Conservation (phyloP, 2,888 invertebrate genomes). For the Notocelia uddmanniana region DNA sequence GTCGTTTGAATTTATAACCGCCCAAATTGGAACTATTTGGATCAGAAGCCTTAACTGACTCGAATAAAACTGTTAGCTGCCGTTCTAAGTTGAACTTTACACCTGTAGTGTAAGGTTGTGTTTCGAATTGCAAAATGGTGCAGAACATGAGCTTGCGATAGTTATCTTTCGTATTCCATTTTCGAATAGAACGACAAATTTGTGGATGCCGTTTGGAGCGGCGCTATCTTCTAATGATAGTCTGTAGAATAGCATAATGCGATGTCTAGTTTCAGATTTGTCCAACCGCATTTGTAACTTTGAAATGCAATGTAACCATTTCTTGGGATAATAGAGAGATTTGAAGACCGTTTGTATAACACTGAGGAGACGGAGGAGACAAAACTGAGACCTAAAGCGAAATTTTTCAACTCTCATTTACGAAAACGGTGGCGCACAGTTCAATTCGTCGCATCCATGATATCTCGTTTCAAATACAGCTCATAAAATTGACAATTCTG, state of each 20-base stretch:
- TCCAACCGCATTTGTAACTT: not conserved
- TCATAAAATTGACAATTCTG: not conserved
- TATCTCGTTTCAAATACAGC: not conserved
- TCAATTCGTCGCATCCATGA: not conserved
- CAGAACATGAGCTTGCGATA: not conserved
- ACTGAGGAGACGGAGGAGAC: not conserved
- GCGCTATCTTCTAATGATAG: slow-evolving; percentile 1
- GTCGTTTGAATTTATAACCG: slow-evolving; percentile 12
- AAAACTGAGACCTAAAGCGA: not conserved
- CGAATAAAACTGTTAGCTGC: not conserved
- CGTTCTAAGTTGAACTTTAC: slow-evolving; percentile 13
- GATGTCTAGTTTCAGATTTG: slow-evolving; percentile 2
- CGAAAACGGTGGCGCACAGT: not conserved
- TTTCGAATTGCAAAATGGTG: not conserved
- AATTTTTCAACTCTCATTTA: not conserved
- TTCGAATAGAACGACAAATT: slow-evolving; percentile 10
- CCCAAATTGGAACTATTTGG: slow-evolving; percentile 14
- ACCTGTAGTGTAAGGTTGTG: not conserved
- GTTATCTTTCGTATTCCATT: slow-evolving; percentile 7
- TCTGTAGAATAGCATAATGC: not conserved
- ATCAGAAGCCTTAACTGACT: not conserved
- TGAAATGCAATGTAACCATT: slow-evolving; percentile 1
- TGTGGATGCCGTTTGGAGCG: slow-evolving; percentile 9
- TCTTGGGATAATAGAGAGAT: not conserved
- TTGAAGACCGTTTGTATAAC: not conserved